These are phyloP conservation scores for Chitala chitala DNA, from an alignment of 2,113 vertebrate genomes.

Conservation along the genomic window DNA sequence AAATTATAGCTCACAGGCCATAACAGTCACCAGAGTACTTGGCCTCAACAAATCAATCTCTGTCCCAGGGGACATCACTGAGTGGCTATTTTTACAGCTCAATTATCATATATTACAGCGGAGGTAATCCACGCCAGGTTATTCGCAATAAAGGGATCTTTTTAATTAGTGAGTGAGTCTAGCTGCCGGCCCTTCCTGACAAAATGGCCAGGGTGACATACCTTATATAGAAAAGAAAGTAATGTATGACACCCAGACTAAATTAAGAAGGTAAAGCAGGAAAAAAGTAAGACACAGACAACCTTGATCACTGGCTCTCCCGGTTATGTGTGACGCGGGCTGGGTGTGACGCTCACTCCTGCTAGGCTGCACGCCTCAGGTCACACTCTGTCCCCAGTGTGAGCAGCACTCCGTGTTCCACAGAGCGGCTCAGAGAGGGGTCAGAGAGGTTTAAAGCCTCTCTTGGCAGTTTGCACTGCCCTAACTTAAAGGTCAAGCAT, in stretches of 20 bases:
- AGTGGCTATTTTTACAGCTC: constrained; percentile 22
- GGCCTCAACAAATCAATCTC: constrained; percentile 6
- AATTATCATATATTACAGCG: constrained; percentile 10
- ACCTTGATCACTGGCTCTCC: too few species aligned
- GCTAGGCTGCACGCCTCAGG: too few species aligned
- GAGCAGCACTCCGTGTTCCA: too few species aligned
- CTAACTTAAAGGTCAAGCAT: too few species aligned
- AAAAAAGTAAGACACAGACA: neutral
- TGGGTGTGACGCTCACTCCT: too few species aligned
- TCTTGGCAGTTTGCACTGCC: too few species aligned
- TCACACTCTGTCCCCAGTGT: neutral
- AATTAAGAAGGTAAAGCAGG: neutral
- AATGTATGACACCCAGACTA: neutral
- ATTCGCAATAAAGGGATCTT: constrained; percentile 12
- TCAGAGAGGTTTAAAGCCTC: too few species aligned
- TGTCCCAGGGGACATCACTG: neutral
- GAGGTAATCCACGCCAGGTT: constrained; percentile 18
- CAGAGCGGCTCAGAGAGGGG: too few species aligned
- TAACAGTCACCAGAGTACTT: constrained; percentile 18
- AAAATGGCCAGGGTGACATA: neutral
- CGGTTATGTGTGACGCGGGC: too few species aligned
- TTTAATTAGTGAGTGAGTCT: constrained; percentile 17
- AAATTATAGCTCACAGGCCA: constrained; percentile 14
- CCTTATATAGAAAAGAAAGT: neutral
- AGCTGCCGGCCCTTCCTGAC: neutral